Base-by-base conservation (phyloP, 2,113 vertebrate genomes). In the Arizona elegans region DNA sequence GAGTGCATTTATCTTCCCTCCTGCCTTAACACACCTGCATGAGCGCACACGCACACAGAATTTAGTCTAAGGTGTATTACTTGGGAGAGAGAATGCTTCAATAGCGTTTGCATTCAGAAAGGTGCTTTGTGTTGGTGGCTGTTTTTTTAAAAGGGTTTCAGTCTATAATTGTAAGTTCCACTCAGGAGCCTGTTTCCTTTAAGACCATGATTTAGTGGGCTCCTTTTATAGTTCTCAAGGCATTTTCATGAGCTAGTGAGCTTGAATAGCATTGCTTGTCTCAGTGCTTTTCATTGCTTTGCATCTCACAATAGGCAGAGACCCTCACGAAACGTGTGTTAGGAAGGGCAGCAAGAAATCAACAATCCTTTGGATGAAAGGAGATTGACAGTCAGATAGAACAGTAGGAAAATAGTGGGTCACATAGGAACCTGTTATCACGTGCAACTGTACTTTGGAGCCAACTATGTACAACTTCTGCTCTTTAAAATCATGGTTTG, bases 201-300 rank as follows among this genome's bases (percentile, higher is more conserved):
- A 91, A 70, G 93, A 55, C 91, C 94, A n/a, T 70, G 47, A 91
- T 21, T 94, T 94, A 47, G 43, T 81, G 70, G 29, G 8, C 26
- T 26, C 6, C 70, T 95, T 93, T 96, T 93, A 26, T 86, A 86
- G 86, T 38, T 96, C 94, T 96, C 93, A 88, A 70, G 94, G 91
- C 93, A 95, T 95, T 95, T 94, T 94, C 96, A 95, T 96, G 95
- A 95, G 93, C 91, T 95, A 94, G 59, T 91, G 93, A 95, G 95
- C 93, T 95, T 94, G 88, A 95, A 94, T 94, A 94, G 89, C 93
- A 93, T 0, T 87, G 52, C 92, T 94, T 95, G 55, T 47, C 65
- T 86, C 92, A 86, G 96, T 91, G 92, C 54, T 92, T 96, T 95
- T 89, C 65, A 93, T 15, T 87, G 86, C 95, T 89, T 96, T 94